Conservation (phyloP, 2,113 vertebrate genomes). For the Mormoops blainvillei region DNA sequence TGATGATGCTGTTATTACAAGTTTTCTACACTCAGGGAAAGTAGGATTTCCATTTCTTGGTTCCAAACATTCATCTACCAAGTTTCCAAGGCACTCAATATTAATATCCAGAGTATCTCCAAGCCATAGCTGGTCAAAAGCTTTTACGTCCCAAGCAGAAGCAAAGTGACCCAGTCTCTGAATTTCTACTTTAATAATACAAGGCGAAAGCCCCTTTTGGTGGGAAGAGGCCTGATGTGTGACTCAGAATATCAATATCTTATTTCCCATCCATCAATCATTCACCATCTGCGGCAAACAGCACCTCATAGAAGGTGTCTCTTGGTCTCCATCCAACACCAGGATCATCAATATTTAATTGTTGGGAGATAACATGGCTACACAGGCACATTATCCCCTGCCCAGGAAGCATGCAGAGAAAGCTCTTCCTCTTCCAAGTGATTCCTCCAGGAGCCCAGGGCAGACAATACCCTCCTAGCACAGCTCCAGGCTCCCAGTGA, state of each 20-base stretch:
- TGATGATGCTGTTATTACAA: background rate
- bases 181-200: slow-evolving; percentile 59
- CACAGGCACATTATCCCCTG: slow-evolving; percentile 12
- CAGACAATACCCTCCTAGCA: background rate
- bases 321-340: slow-evolving; percentile 19
- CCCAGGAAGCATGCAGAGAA: slow-evolving; percentile 37
- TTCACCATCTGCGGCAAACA: slow-evolving; percentile 69
- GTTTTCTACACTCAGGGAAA: background rate
- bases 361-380: slow-evolving; percentile 39
- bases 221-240: slow-evolving; percentile 55
- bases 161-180: slow-evolving; percentile 36
- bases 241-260: slow-evolving; percentile 77
- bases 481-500: background rate
- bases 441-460: background rate
- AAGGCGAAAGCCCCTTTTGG: slow-evolving; percentile 32
- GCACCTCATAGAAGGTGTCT: slow-evolving; percentile 63
- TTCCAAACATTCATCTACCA: background rate
- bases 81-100: background rate
- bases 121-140: slow-evolving; percentile 7
- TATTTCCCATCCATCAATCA: slow-evolving; percentile 74
- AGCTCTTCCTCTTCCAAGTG: slow-evolving; percentile 36
- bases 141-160: slow-evolving; percentile 34
- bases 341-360: slow-evolving; percentile 74
- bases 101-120: background rate
- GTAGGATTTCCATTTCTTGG: background rate